A percentile compares a stretch with the other conserved stretches of the same genome.
phyloP scores from a whole-genome alignment of 2,113 vertebrate genomes.

The Gobiocypris rarus region DNA sequence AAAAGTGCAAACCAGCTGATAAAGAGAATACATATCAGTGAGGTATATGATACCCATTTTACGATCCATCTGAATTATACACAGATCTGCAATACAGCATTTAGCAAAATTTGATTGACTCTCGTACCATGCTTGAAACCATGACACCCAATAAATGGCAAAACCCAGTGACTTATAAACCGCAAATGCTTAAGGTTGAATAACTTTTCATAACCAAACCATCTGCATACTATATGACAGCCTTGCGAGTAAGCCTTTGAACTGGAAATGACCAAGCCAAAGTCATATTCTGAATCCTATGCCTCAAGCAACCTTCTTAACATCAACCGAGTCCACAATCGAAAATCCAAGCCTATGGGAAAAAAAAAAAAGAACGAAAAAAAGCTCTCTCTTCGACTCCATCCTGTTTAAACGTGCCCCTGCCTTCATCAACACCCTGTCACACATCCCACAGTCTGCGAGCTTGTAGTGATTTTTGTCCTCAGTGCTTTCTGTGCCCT shows the following conservation, averaged over 20 bases:
- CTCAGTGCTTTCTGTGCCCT: conserved; percentile 50
- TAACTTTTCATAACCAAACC: background rate
- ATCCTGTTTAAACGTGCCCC: background rate
- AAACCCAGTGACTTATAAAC: conserved; percentile 11
- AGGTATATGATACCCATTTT: conserved; percentile 70
- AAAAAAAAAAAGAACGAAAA: background rate
- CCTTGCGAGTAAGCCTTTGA: background rate
- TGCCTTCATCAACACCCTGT: background rate
- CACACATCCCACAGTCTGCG: conserved; percentile 23
- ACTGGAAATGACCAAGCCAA: conserved; percentile 27
- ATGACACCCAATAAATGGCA: background rate
- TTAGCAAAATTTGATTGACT: background rate
- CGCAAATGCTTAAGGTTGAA: background rate
- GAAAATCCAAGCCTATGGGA: background rate
- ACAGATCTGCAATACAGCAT: background rate
- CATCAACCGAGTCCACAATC: conserved; percentile 5
- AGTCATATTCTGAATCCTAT: background rate
- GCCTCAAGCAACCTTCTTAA: background rate
- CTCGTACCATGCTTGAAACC: background rate
- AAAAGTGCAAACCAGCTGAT: conserved; percentile 76
- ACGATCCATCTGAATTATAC: conserved; percentile 49
- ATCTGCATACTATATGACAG: background rate
- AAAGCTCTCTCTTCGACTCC: background rate
- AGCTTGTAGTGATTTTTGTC: conserved; percentile 64
- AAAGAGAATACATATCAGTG: conserved; percentile 56